Base-by-base conservation (phyloP, 2,888 invertebrate species). In the Acrobasis consociella region DNA sequence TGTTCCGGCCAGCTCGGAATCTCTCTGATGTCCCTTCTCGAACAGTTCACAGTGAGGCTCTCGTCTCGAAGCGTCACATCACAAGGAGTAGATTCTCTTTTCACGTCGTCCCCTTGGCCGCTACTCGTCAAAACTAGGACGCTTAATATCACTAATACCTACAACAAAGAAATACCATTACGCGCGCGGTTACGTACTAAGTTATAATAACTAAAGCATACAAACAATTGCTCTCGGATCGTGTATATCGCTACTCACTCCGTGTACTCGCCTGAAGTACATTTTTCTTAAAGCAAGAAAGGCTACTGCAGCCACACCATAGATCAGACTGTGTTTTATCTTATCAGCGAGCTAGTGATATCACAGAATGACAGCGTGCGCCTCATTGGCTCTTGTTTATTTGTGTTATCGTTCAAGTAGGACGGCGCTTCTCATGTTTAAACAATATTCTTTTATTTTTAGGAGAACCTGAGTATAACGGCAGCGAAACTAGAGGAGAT, bases 391-490 rank as follows among this genome's bases (percentile, higher is more conserved):
- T 78, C 77, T 72, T 78, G 79, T 78, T 81, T 80, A 60, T 60
- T 60, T 51, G 78, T 80, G 80, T 82, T 89, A 89, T 90, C 87
- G 72, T 80, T 75, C 76, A 77, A 78, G 78, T 82, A 73, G 70
- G 74, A 64, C 75, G 75, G 69, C 71, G 76, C 78, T 83, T 75
- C n/a, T n/a, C 72, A 74, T 82, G 80, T 78, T 79, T 76, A 85
- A 82, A 83, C 77, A 78, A 75, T 81, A 73, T 77, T 72, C 76
- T 81, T 76, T 82, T 83, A 76, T 80, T 87, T 93, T 84, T 85
- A 94, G 94, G 94, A 94, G 78, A 91, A 93, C 78, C 83, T 94
- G 76, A 88, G 89, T 70, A 92, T 93, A 76, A 93, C 94, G 68
- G 92, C 93, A 72, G 87, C 87, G 69, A 93, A 94, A 75, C 82